Evolutionary conservation across 2,113 vertebrate species (phyloP), one percentile per base, ranked within the genome.

Genomic region (Sapayoa aenigma): DNA sequence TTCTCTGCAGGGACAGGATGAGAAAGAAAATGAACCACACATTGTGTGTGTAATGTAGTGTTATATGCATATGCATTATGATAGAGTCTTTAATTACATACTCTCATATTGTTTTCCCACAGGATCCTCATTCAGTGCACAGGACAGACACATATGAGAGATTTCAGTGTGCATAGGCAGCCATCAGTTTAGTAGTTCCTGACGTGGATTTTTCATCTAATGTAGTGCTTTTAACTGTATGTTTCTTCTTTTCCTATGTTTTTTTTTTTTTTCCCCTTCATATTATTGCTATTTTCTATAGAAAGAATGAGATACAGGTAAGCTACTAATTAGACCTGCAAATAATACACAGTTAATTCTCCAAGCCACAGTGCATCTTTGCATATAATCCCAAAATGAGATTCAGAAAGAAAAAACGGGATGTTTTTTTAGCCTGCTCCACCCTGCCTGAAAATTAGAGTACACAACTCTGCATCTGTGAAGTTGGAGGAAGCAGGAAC

Each of bases 81-180:
- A 95, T 95, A 63, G 90, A 96, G 87, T 87, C 82, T 95, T 97
- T 96, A 96, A 96, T 97, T 97, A 96, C 94, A 95, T 83, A 74
- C 67, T 94, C 87, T 90, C 91, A 77, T 97, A 89, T 91, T 95
- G 93, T 94, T 96, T 96, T 95, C 94, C 93, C 96, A 90, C 84
- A 91, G 95, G 91, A 96, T 65, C 42, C 50, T 93, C 78, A 74
- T 91, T 91, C 65, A 67, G 90, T 55, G 69, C 87, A 90, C 83
- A 86, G 75, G 94, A 83, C 72, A 86, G 56, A 83, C 92, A 94
- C 96, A 91, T 84, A 87, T 87, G 82, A 91, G 74, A 90, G 62
- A 85, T 93, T 93, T 87, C 85, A 93, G 71, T 94, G 58, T 66
- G 60, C 84, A 60, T 14, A 90, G 63, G 53, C 62, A 95, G 52